Evolutionary conservation across 1,140 invertebrate genomes (phyloP).

Genomic region (Panonychus citri): DNA sequence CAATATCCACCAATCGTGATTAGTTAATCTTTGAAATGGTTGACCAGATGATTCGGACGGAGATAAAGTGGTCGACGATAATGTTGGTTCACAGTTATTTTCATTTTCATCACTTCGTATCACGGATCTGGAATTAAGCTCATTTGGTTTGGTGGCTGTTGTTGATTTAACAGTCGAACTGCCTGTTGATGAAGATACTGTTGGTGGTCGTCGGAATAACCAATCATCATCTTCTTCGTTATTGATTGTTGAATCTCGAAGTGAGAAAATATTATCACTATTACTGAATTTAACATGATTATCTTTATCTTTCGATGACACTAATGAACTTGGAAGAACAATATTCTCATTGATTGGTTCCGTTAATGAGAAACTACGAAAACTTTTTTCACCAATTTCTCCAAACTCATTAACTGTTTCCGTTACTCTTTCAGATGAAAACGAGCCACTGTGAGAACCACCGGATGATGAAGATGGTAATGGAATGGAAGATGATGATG

Average conservation of each 20-base stretch:
- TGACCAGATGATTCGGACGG: background rate
- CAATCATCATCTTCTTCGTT: background rate
- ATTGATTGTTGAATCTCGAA: no score
- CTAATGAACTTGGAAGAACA: no score
- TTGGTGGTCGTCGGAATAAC: background rate
- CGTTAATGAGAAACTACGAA: no score
- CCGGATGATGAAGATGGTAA: no score
- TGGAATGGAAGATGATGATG: no score
- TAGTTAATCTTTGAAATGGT: background rate
- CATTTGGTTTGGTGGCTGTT: background rate
- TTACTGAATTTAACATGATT: background rate
- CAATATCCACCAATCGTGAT: background rate
- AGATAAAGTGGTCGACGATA: background rate
- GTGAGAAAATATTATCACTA: background rate
- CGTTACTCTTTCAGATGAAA: no score
- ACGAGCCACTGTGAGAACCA: no score
- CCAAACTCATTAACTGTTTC: no score
- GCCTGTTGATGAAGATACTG: no score
- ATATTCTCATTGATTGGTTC: no score
- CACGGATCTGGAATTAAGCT: constrained; percentile 3
- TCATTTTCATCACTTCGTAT: constrained; percentile 6
- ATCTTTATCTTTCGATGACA: background rate
- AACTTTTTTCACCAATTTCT: no score
- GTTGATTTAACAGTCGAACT: no score
- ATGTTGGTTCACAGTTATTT: background rate